Evolutionary conservation across 2,888 invertebrate genomes (phyloP).

Genomic region (Torymus aiolomorphi): DNA sequence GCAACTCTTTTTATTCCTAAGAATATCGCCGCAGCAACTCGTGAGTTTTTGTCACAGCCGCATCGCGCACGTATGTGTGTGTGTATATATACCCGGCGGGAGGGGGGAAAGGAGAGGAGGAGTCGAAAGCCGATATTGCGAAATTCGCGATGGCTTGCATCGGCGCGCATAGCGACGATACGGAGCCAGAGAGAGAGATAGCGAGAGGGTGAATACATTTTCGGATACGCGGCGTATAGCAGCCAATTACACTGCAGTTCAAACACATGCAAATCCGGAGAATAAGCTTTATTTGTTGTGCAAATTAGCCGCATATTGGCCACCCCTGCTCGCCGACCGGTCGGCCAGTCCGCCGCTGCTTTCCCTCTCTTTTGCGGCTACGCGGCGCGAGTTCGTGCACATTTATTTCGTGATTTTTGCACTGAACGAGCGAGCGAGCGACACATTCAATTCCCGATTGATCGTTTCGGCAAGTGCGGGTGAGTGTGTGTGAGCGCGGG

Average conservation of each 20-base stretch:
- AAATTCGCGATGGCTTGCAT: conserved; percentile 49
- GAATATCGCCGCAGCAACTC: conserved; percentile 51
- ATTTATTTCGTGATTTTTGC: conserved; percentile 51
- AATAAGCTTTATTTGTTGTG: conserved; percentile 76
- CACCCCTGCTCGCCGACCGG: conserved; percentile 64
- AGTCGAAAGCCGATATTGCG: conserved; percentile 56
- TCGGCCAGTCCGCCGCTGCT: conserved; percentile 68
- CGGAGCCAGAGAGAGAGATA: conserved; percentile 26
- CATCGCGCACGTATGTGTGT: conserved; percentile 10
- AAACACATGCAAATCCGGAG: conserved; percentile 76
- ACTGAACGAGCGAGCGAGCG: conserved; percentile 1
- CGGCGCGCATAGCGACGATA: conserved; percentile 5
- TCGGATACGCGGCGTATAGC: conserved; percentile 46
- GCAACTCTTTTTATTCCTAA: conserved; percentile 53
- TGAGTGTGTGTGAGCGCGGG: too few species aligned
- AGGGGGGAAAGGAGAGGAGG: background rate
- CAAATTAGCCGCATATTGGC: conserved; percentile 76
- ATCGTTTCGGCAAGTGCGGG: conserved; percentile 31
- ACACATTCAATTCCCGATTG: conserved; percentile 55
- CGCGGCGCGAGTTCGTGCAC: background rate
- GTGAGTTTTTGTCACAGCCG: conserved; percentile 52
- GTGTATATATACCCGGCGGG: background rate
- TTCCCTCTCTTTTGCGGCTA: conserved; percentile 3
- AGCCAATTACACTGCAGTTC: conserved; percentile 76
- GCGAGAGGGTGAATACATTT: conserved; percentile 4